These are phyloP conservation scores for Pseudococcus jackbeardsleyi DNA, from an alignment of 2,888 invertebrate species.

Conservation along the genomic window DNA sequence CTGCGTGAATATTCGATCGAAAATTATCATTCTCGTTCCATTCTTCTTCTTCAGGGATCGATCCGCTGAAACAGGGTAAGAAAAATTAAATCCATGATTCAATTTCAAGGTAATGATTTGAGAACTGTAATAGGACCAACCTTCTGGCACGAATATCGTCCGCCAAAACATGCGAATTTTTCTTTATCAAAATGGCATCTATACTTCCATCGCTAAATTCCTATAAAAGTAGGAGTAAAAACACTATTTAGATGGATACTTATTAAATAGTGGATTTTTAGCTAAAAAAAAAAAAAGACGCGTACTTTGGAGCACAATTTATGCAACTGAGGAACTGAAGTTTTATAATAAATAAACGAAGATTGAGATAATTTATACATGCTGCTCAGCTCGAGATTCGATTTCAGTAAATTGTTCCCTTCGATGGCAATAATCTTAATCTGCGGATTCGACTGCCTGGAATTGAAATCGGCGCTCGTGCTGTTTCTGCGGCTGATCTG, in stretches of 20 bases:
- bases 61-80: conserved; percentile 27
- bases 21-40: conserved; percentile 42
- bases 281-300: not conserved
- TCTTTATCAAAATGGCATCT: conserved; percentile 49
- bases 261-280: not conserved
- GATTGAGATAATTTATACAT: conserved; percentile 59
- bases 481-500: conserved; percentile 67
- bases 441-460: conserved; percentile 65
- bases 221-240: not conserved
- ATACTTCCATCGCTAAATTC: conserved; percentile 46
- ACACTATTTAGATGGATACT: no score
- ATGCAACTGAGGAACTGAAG: conserved; percentile 59
- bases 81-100: not conserved
- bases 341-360: conserved; percentile 57
- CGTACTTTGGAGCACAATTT: conserved; percentile 40
- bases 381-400: conserved; percentile 78
- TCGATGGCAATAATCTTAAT: conserved; percentile 70
- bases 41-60: conserved; percentile 59
- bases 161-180: conserved; percentile 34
- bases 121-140: not conserved
- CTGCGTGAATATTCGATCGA: not conserved
- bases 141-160: conserved; percentile 59
- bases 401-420: conserved; percentile 75
- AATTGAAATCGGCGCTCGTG: conserved; percentile 66
- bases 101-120: not conserved